Conservation (phyloP, 2,797 vertebrate genomes). For the Percopsis omiscomaycus region DNA sequence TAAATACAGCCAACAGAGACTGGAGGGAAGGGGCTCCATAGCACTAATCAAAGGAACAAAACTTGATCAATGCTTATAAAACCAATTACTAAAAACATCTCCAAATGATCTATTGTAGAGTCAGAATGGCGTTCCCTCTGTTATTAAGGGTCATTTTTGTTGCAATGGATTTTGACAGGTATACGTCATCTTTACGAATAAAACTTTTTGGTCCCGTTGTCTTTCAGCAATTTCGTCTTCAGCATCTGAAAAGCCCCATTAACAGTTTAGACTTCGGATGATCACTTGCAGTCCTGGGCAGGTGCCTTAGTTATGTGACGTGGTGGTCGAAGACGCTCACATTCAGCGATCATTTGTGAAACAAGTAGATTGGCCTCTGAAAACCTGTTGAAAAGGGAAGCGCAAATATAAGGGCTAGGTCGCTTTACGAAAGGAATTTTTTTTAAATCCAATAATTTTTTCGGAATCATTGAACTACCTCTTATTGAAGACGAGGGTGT, state of each 20-base stretch:
- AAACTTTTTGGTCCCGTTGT: conserved; percentile 53
- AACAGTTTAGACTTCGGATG: conserved; percentile 24
- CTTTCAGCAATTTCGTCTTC: conserved; percentile 40
- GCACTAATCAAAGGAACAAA: conserved; percentile 37
- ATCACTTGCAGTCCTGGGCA: conserved; percentile 42
- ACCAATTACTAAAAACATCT: conserved; percentile 22
- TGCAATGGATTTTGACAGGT: conserved; percentile 16
- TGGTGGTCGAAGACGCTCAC: conserved; percentile 53
- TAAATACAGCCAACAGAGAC: conserved; percentile 28
- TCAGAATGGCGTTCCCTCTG: conserved; percentile 8
- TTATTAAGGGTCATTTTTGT: background rate
- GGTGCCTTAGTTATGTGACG: conserved; percentile 40
- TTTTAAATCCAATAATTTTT: background rate
- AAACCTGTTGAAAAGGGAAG: conserved; percentile 74
- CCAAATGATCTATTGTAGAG: conserved; percentile 9
- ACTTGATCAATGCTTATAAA: conserved; percentile 29
- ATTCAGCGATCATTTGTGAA: conserved; percentile 81
- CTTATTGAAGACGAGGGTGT: conserved; percentile 80
- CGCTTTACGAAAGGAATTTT: background rate
- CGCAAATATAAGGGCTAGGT: background rate
- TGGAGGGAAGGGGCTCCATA: conserved; percentile 22
- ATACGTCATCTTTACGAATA: conserved; percentile 26
- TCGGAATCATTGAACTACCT: conserved; percentile 69
- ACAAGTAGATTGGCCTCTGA: conserved; percentile 88
- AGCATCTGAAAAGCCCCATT: conserved; percentile 22